Base-by-base conservation (phyloP, 2,113 vertebrate genomes). In the Cairina moschata region DNA sequence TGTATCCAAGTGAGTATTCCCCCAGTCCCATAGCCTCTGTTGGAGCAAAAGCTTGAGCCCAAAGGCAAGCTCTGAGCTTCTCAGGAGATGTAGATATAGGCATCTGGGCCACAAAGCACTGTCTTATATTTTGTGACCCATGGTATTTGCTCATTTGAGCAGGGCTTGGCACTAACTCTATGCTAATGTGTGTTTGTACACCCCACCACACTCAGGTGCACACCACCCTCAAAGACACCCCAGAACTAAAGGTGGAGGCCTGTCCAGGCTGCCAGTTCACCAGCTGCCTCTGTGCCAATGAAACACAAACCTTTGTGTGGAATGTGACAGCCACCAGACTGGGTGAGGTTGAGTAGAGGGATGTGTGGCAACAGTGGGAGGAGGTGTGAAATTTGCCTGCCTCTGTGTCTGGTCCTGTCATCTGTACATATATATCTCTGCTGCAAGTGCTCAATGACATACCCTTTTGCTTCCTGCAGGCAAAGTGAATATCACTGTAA, bases 241-340 rank as follows among this genome's bases (percentile, higher is more conserved):
- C 89, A 71, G 94, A 94, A 48, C 55, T 97, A 6, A n/a, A 88
- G 72, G 91, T 96, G 52, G 93, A 91, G 58, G 79, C 93, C 7
- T 81, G 97, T 76, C 67, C 95, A 86, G 95, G 66, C 58, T 90
- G 96, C 44, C 14, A 80, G 83, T 97, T 98, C 94, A 97, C 97
- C 77, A 96, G 90, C 92, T 99, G 98, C 94, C 94, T 99, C 75
- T 99, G 98, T 54, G 96, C 96, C 59, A 95, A 92, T 0, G 97
- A 98, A 94, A 98, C 97, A 11, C 97, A 98, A 83, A 98, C 97
- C 56, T 97, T 98, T 60, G 95, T 80, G 72, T 99, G 99, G 98
- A 98, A 89, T 0, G 80, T 99, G 97, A 97, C 74, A 0, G 97
- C 98, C 3, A 86, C 78, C 29, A 91, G 54, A 20, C 90, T 98